Evolutionary conservation across 2,888 invertebrate species (phyloP), one percentile per base, ranked within the genome.

Genomic region (Rhamnusium bicolor): DNA sequence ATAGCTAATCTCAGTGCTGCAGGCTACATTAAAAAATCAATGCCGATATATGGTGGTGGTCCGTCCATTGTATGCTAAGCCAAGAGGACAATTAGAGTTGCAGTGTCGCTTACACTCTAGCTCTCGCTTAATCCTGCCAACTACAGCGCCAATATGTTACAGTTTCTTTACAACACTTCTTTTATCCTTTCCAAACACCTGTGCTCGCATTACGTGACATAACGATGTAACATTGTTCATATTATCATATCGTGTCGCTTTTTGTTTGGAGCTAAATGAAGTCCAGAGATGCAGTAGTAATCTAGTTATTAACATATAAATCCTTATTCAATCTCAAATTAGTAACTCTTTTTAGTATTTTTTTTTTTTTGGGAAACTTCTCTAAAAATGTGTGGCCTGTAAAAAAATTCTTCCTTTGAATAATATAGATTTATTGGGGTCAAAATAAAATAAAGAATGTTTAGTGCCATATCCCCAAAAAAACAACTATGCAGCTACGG

Each of bases 1-100:
- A 87, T 87, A 86, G 81, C 81, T 85, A 85, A 86, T 86, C 86
- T 86, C 79, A 83, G 75, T 80, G 84, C 83, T 84, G 84, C 82
- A 83, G 85, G 84, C 84, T 77, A 85, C 85, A 85, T 85, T 86
- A 87, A 87, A 86, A 86, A 86, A 86, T 85, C 86, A 80, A 84
- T 85, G 85, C 81, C 85, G 85, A 85, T 85, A 83, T 86, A 85
- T 85, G 77, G 77, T 69, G 77, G 75, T 82, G 78, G 79, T 70
- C 69, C 74, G 76, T 76, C 86, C 84, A 86, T 86, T 86, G 86
- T 86, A 86, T 86, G 86, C 84, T 86, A 86, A 86, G 80, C 83
- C 82, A 80, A 77, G 69, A 77, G 83, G 83, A 86, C 85, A 86
- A 85, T 86, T 85, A 85, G 85, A 82, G 84, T 82, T 81, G 77